Conservation (phyloP, 2,113 vertebrate genomes). For the Craseonycteris thonglongyai region DNA sequence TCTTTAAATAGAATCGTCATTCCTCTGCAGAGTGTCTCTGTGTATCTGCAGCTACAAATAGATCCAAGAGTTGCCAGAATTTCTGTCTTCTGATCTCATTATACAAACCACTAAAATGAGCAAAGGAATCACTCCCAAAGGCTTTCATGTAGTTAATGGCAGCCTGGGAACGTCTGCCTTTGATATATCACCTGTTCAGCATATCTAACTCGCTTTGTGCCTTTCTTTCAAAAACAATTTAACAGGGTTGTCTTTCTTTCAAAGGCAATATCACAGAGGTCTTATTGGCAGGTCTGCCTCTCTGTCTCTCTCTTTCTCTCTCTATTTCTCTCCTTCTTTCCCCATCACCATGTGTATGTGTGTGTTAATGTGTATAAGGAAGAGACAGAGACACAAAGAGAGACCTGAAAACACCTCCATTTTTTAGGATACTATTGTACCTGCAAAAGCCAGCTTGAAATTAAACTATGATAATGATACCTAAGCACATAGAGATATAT, state of each 20-base stretch:
- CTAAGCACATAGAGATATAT: not conserved
- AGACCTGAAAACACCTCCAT: not conserved
- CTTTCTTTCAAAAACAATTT: conserved; percentile 58
- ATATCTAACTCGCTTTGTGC: conserved; percentile 62
- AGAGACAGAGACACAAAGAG: not conserved
- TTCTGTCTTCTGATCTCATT: conserved; percentile 78
- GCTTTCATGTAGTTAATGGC: conserved; percentile 77
- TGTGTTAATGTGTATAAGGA: not conserved
- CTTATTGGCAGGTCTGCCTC: not conserved
- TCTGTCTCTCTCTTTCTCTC: not conserved
- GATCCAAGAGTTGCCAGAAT: conserved; percentile 68
- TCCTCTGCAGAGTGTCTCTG: conserved; percentile 60
- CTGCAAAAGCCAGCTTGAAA: not conserved
- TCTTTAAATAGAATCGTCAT: conserved; percentile 73
- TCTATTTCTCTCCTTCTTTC: not conserved
- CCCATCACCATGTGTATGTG: not conserved
- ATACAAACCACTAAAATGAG: conserved; percentile 75
- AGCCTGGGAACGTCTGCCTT: conserved; percentile 68
- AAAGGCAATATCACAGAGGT: conserved; percentile 56
- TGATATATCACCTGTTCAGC: conserved; percentile 77
- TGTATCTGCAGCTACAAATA: conserved; percentile 69
- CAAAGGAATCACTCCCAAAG: conserved; percentile 73
- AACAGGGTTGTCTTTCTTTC: conserved; percentile 43
- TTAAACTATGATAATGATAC: not conserved
- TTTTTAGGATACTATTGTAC: not conserved